A percentile compares a stretch with the other conserved stretches of the same genome.
Conservation (phyloP, 2,888 invertebrate genomes). For the Teinopalpus imperialis region DNA sequence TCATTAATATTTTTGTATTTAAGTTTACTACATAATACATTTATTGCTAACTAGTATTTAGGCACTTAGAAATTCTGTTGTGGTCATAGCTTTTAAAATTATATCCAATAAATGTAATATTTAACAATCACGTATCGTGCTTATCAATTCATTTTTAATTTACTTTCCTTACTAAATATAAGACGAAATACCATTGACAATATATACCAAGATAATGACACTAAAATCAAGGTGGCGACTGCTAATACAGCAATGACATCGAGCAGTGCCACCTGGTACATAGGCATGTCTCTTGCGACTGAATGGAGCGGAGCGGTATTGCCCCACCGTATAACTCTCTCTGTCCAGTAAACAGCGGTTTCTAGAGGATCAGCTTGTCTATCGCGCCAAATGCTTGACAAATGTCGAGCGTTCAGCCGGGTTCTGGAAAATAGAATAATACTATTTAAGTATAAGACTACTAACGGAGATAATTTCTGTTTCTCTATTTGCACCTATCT, state of each 20-base stretch:
- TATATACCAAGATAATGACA: conserved; percentile 43
- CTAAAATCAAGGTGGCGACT: conserved; percentile 38
- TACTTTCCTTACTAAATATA: conserved; percentile 45
- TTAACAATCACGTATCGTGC: too few species aligned
- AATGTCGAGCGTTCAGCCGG: conserved; percentile 60
- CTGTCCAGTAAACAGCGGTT: conserved; percentile 82
- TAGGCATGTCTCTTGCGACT: conserved; percentile 49
- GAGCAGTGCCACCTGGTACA: conserved; percentile 53
- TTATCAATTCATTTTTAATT: conserved; percentile 57
- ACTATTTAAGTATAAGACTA: too few species aligned
- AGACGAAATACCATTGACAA: conserved; percentile 45
- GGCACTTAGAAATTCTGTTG: too few species aligned
- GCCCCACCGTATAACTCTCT: conserved; percentile 77
- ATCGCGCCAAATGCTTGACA: conserved; percentile 77
- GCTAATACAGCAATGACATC: conserved; percentile 57
- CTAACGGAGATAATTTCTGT: too few species aligned
- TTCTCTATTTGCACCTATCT: too few species aligned
- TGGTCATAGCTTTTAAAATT: background rate
- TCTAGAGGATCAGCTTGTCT: conserved; percentile 75
- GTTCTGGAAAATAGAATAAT: conserved; percentile 50
- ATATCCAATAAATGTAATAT: background rate
- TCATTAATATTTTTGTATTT: too few species aligned
- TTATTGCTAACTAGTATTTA: too few species aligned
- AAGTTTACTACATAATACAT: too few species aligned
- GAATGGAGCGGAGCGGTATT: conserved; percentile 53